These are phyloP conservation scores for Mus minutoides DNA, from an alignment of 2,797 vertebrate genomes.

Conservation along the genomic window DNA sequence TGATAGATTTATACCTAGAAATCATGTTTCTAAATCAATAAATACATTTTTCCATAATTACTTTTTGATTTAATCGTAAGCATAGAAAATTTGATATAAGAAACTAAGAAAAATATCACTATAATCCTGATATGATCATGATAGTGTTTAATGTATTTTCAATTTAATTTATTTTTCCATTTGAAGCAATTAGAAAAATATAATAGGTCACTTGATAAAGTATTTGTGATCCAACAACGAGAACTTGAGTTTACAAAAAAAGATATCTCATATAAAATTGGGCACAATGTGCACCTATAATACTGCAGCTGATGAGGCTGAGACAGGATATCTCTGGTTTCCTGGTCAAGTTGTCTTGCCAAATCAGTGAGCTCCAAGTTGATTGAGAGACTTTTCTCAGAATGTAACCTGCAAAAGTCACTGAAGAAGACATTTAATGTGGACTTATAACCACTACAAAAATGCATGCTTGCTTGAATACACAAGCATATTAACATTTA, in stretches of 20 bases:
- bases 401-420: neutral
- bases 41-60: neutral
- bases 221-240: neutral
- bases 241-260: neutral
- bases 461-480: too few species aligned
- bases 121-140: neutral
- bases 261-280: neutral
- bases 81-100: neutral
- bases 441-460: neutral
- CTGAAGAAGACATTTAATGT: neutral
- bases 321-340: neutral
- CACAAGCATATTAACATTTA: neutral
- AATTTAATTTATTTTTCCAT: neutral
- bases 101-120: constrained; percentile 45
- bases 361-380: neutral
- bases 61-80: neutral
- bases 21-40: neutral
- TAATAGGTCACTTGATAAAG: neutral
- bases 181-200: constrained; percentile 31
- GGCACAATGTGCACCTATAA: neutral
- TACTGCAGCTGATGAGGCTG: neutral
- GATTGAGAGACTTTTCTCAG: neutral
- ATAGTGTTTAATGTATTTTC: neutral
- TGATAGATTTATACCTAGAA: neutral
- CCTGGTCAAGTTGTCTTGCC: neutral